Evolutionary conservation across 2,113 vertebrate genomes (phyloP).

Genomic region (Cavia aperea): DNA sequence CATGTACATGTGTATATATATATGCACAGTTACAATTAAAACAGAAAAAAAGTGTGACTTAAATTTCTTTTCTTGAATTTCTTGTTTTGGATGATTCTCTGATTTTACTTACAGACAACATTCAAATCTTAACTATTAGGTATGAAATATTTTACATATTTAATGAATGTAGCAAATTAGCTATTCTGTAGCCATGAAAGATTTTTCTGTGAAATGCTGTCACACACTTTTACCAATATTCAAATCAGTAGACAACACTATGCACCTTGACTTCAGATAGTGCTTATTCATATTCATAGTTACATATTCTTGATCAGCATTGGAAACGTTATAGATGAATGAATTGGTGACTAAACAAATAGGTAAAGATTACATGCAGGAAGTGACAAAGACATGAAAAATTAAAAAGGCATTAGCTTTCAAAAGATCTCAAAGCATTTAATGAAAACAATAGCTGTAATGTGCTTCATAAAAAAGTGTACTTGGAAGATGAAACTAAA

Average conservation of each 20-base stretch:
- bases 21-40: background rate
- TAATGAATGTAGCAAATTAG: background rate
- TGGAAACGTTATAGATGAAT: background rate
- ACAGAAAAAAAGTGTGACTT: background rate
- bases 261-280: background rate
- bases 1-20: no score
- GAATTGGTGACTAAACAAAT: background rate
- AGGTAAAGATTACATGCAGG: background rate
- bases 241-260: background rate
- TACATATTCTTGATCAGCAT: background rate
- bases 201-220: background rate
- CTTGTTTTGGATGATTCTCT: background rate
- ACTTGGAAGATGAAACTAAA: background rate
- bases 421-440: background rate
- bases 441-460: background rate
- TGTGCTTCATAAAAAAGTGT: background rate
- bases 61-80: constrained; percentile 6
- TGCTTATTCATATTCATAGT: background rate
- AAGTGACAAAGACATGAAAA: background rate
- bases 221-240: background rate
- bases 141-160: background rate
- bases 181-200: background rate
- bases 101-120: background rate
- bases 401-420: background rate
- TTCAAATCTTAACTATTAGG: background rate